Evolutionary conservation across 2,797 vertebrate genomes (phyloP), one percentile per base, ranked within the genome.

Genomic region (Schizopygopsis pylzovi): DNA sequence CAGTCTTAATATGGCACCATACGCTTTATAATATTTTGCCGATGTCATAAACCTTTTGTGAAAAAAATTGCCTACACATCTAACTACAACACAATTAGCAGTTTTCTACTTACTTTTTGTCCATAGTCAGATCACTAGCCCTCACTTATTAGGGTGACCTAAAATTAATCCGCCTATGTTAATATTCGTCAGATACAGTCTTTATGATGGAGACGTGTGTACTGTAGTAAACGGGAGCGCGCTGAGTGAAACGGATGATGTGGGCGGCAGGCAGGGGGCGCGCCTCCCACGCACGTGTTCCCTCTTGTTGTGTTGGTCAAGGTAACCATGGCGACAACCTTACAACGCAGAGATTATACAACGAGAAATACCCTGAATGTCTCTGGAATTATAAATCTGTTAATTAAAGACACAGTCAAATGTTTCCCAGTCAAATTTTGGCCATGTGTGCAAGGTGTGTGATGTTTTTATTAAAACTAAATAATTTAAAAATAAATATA

Each of bases 301-400:
- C 20, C 22, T 49, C 54, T 63, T 61, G 45, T 76, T 83, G 45
- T 22, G 16, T 56, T 63, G 8, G 33, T 56, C 65, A 2, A 54
- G 6, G 82, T 86, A 67, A 85, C 85, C 79, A 82, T 65, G 56
- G 82, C 28, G 76, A 84, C 73, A 43, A n/a, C 67, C 33, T 78
- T 72, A 75, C n/a, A 71, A 61, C 6, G n/a, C 37, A 16, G 12
- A 41, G n/a, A 67, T 81, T 49, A 39, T n/a, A 37, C 16, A 81
- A 47, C 6, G 8, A 10, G 18, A 39, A 52, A 52, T 13, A 15
- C 22, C 20, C 33, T 20, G 2, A 59, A 39, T 41, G 6, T 43
- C 25, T 61, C 54, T 78, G 11, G 20, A 61, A 43, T 61, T 0
- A 43, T 25, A 10, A 25, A 18, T 43, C 43, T 25, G 22, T 13